Evolutionary conservation across 2,888 invertebrate species (phyloP).

Genomic region (Augiades crinisus): DNA sequence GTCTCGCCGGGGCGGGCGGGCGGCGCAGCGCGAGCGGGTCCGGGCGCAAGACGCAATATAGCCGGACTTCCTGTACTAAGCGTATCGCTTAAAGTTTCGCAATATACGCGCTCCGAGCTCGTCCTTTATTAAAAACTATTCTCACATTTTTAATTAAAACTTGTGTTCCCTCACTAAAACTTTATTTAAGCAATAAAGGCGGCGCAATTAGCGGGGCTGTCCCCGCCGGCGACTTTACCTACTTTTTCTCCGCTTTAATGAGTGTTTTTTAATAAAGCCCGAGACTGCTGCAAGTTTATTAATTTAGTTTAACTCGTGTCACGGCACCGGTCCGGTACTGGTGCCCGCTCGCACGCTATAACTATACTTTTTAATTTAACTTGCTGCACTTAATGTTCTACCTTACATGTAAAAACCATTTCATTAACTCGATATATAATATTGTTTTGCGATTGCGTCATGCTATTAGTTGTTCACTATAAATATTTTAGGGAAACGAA

Average conservation of each 20-base stretch:
- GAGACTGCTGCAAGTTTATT: conserved; percentile 78
- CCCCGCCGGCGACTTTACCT: conserved; percentile 80
- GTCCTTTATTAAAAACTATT: conserved; percentile 82
- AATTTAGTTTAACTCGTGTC: conserved; percentile 79
- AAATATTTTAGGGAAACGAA: not conserved
- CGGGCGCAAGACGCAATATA: conserved; percentile 55
- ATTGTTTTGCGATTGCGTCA: conserved; percentile 8
- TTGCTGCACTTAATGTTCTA: conserved; percentile 41
- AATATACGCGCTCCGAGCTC: conserved; percentile 77
- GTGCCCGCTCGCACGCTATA: conserved; percentile 46
- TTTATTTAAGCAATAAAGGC: conserved; percentile 82
- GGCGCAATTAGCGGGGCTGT: conserved; percentile 80
- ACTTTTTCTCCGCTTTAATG: conserved; percentile 80
- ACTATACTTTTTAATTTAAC: conserved; percentile 60
- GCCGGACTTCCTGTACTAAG: conserved; percentile 74
- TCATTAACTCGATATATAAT: conserved; percentile 36
- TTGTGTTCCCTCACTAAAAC: conserved; percentile 80
- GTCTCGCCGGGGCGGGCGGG: conserved; percentile 17
- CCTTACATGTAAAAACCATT: conserved; percentile 33
- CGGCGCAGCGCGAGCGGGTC: conserved; percentile 32
- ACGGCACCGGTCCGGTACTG: conserved; percentile 50
- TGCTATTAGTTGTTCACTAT: not conserved
- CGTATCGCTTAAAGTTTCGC: conserved; percentile 80
- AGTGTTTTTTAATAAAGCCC: conserved; percentile 80
- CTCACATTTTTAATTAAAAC: conserved; percentile 82